Evolutionary conservation across 2,888 invertebrate genomes (phyloP).

Genomic region (Lycocerus yunnanus): DNA sequence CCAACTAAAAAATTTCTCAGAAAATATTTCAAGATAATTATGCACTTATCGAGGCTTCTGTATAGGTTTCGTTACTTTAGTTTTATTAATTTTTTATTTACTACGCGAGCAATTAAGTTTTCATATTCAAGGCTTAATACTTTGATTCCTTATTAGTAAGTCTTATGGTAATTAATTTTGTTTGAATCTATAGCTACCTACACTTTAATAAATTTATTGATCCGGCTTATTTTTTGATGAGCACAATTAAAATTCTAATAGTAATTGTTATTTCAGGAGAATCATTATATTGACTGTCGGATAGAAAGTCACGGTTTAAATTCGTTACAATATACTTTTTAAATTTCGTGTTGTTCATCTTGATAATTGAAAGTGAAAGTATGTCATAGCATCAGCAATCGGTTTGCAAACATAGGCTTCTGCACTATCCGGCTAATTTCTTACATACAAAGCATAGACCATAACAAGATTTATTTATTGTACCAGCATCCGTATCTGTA

Average conservation of each 20-base stretch:
- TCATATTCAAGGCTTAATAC: background rate
- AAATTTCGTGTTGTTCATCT: background rate
- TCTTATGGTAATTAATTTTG: background rate
- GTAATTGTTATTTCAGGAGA: background rate
- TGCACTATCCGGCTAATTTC: slow-evolving; percentile 32
- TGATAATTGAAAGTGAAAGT: background rate
- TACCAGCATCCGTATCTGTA: slow-evolving; percentile 8
- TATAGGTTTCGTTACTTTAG: background rate
- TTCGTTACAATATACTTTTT: background rate
- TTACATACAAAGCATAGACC: slow-evolving; percentile 26
- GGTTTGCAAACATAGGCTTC: slow-evolving; percentile 20
- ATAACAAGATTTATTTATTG: slow-evolving; percentile 19
- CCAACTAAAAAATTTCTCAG: background rate
- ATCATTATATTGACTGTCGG: background rate
- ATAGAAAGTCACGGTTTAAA: background rate
- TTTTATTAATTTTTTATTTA: background rate
- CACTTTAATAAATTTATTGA: background rate
- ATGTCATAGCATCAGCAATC: slow-evolving; percentile 3
- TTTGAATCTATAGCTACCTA: background rate
- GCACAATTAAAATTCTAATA: background rate
- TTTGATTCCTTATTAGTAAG: background rate
- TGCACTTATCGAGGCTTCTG: background rate
- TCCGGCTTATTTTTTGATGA: background rate
- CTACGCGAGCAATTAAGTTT: background rate
- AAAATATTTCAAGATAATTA: slow-evolving; percentile 1